Percentiles rank a stretch among this genome's conserved stretches.
phyloP scores from a whole-genome alignment of 37 sponge, comb jelly and placozoan species.

The Cliona cf. orientalis region DNA sequence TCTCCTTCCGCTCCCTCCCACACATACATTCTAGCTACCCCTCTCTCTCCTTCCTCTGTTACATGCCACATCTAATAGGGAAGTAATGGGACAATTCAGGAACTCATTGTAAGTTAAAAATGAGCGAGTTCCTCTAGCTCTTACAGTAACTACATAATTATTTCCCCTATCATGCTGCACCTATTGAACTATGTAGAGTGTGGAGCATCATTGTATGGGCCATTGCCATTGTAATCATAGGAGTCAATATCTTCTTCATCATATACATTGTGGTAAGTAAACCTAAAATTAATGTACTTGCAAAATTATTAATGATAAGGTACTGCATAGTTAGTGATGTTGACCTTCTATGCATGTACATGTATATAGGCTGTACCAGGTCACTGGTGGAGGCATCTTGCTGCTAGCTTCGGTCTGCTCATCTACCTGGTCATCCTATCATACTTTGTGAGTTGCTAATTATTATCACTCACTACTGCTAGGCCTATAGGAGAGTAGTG shows the following conservation, averaged over 20 bases:
- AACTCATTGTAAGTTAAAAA: constrained; percentile 32
- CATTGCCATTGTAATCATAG: constrained; percentile 42
- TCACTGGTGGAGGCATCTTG: constrained; percentile 31
- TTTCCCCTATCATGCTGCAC: not conserved
- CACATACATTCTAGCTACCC: constrained; percentile 65
- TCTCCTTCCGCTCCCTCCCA: not conserved
- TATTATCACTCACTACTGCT: no score
- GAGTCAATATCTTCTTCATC: constrained; percentile 66
- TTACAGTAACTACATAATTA: not conserved
- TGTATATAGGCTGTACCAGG: constrained; percentile 22
- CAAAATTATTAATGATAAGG: not conserved
- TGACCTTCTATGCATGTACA: not conserved
- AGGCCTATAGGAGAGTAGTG: no score
- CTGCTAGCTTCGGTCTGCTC: constrained; percentile 29
- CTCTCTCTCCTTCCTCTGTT: constrained; percentile 89
- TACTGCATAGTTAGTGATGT: no score
- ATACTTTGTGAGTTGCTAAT: constrained; percentile 55
- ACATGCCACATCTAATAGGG: constrained; percentile 68
- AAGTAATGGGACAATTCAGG: constrained; percentile 82
- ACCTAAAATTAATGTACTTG: not conserved
- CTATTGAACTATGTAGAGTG: not conserved
- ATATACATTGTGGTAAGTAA: constrained; percentile 34
- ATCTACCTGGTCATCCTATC: constrained; percentile 22
- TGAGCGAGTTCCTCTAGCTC: not conserved
- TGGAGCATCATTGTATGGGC: constrained; percentile 59